These are phyloP conservation scores for Chymomyza fuscimana DNA, from an alignment of 2,888 invertebrate genomes.

Conservation along the genomic window DNA sequence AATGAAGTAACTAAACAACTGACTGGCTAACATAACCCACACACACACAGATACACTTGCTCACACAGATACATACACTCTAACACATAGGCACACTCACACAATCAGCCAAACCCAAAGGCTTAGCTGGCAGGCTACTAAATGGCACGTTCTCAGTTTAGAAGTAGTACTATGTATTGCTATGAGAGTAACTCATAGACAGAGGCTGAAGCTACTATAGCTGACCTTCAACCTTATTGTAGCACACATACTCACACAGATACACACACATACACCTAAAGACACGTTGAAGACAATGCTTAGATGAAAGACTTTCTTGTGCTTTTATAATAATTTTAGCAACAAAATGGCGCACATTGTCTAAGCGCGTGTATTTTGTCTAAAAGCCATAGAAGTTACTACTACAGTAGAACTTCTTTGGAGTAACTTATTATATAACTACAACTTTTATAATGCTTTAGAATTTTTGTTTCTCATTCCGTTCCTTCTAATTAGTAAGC, in stretches of 20 bases:
- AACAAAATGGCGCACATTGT: slow-evolving; percentile 55
- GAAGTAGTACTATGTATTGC: slow-evolving; percentile 6
- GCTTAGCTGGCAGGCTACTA: slow-evolving; percentile 13
- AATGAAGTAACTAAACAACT: slow-evolving; percentile 57
- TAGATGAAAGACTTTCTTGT: slow-evolving; percentile 9
- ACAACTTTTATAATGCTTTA: too few species aligned
- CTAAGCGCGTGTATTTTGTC: slow-evolving; percentile 45
- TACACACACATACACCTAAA: neutral
- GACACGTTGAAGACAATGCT: slow-evolving; percentile 10
- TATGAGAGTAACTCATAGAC: slow-evolving; percentile 16
- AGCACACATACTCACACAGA: neutral
- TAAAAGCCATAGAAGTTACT: neutral
- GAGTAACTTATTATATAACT: neutral
- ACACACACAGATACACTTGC: neutral
- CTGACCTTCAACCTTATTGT: slow-evolving; percentile 27
- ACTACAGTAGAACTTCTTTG: neutral
- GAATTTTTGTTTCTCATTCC: too few species aligned
- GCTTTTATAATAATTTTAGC: slow-evolving; percentile 67
- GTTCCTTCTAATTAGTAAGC: too few species aligned
- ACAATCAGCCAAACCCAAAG: neutral
- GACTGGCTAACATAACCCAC: slow-evolving; percentile 4
- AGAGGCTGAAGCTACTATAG: neutral
- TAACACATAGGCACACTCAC: slow-evolving; percentile 15
- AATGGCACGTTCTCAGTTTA: slow-evolving; percentile 26
- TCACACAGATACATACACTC: slow-evolving; percentile 19